Base-by-base conservation (phyloP, 2,797 vertebrate species). In the Nyctibius grandis region DNA sequence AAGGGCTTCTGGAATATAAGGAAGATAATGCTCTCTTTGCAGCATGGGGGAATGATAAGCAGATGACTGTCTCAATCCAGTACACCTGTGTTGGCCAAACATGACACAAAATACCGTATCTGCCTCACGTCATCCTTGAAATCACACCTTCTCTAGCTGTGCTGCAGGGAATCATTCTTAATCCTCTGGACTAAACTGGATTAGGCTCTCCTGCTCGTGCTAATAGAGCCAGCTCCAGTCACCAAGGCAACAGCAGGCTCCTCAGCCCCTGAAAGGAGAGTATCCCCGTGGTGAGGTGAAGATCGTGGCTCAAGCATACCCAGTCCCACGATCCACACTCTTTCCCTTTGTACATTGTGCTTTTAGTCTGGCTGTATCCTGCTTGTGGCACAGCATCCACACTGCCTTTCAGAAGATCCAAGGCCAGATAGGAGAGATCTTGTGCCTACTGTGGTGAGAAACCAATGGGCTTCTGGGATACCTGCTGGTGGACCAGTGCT, bases 401-500 rank as follows among this genome's bases (percentile, higher is more conserved):
- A 2, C 0, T 2, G 73, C 10, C 11, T 44, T 53, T 50, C 56
- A 60, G 72, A 60, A 88, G 67, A 57, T 31, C 10, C 40, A 74
- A 38, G 21, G 21, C 22, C 36, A 36, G 11, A 34, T 4, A 10
- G 4, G 23, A 67, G 50, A 69, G n/a, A 36, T 33, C 20, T 56
- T 51, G 31, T 14, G 22, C 36, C 44, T 17, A 7, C 22, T 6
- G 22, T 29, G 54, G 10, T 63, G 67, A 79, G 44, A 80, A 95
- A 92, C 36, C 72, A 77, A 4, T 15, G 86, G 40, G 70, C 81
- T 94, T 94, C 92, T 94, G 81, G 94, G 91, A 95, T 84, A 89
- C 60, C 84, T 89, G 78, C 86, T 94, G 84, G 89, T 79, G 63
- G 70, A 13, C 31, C 31, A 61, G 34, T 44, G 78, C 78, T 85